A percentile compares a stretch with the other conserved stretches of the same genome.
Conservation (phyloP, 2,797 vertebrate genomes). For the Gobio occitaniae region DNA sequence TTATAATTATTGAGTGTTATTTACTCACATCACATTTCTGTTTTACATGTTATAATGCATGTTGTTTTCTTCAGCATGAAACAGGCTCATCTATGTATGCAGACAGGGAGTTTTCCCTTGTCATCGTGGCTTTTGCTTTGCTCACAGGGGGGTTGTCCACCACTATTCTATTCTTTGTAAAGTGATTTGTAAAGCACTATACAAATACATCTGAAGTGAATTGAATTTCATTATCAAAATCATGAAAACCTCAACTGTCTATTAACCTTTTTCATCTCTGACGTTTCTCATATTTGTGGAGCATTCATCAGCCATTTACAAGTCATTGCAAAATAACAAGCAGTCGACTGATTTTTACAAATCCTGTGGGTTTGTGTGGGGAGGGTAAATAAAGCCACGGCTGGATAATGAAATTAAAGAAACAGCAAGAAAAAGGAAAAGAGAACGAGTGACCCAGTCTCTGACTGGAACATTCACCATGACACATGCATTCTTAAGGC, state of each 20-base stretch:
- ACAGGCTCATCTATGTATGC: neutral
- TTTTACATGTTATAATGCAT: neutral
- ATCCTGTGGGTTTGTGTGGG: slow-evolving; percentile 17
- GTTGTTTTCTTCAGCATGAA: neutral
- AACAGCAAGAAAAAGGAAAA: slow-evolving; percentile 8
- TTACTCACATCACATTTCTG: neutral
- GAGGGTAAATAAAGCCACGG: slow-evolving; percentile 30
- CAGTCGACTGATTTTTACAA: slow-evolving; percentile 54
- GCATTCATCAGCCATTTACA: slow-evolving; percentile 53
- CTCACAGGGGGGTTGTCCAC: neutral
- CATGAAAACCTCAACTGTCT: slow-evolving; percentile 55
- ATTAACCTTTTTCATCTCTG: slow-evolving; percentile 61
- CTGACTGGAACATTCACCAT: neutral
- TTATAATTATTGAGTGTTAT: neutral
- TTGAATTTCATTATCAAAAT: slow-evolving; percentile 51
- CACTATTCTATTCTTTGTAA: neutral
- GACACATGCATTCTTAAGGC: neutral
- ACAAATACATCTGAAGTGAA: slow-evolving; percentile 18
- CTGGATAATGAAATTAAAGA: slow-evolving; percentile 46
- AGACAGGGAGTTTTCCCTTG: neutral
- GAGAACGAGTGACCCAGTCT: neutral
- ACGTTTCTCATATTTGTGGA: slow-evolving; percentile 40
- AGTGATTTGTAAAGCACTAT: neutral
- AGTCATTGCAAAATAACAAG: slow-evolving; percentile 50
- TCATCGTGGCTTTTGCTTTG: neutral